Evolutionary conservation across 2,888 invertebrate species (phyloP).

Genomic region (Didymodactylos carnosus): DNA sequence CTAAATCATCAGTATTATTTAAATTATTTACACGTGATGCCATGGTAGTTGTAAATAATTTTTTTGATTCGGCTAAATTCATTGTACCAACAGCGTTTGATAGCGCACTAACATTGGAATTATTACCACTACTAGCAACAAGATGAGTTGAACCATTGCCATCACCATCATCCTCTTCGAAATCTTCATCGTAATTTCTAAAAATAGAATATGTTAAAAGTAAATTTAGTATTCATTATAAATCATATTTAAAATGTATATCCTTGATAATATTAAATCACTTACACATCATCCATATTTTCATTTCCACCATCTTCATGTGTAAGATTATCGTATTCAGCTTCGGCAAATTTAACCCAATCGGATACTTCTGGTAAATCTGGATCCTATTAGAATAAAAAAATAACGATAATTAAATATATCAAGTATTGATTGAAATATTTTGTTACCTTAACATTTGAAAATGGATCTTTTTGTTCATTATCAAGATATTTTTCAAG

Average conservation of each 20-base stretch:
- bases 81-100: no score
- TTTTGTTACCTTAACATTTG: slow-evolving; percentile 36
- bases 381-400: neutral
- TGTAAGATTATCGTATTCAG: slow-evolving; percentile 12
- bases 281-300: neutral
- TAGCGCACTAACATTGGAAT: no score
- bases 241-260: neutral
- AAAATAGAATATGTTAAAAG: neutral
- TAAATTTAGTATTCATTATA: neutral
- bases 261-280: no score
- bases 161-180: neutral
- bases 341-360: slow-evolving; percentile 11
- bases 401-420: neutral
- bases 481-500: slow-evolving; percentile 95
- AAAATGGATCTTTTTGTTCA: slow-evolving; percentile 92
- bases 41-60: neutral
- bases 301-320: slow-evolving; percentile 11
- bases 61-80: no score
- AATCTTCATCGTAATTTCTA: slow-evolving; percentile 2
- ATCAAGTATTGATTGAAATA: neutral
- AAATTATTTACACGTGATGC: neutral
- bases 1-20: neutral
- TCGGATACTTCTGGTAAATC: slow-evolving; percentile 10
- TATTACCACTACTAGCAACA: no score
- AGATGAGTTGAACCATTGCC: neutral